Evolutionary conservation across 2,113 vertebrate genomes (phyloP).

Genomic region (Eptesicus fuscus): DNA sequence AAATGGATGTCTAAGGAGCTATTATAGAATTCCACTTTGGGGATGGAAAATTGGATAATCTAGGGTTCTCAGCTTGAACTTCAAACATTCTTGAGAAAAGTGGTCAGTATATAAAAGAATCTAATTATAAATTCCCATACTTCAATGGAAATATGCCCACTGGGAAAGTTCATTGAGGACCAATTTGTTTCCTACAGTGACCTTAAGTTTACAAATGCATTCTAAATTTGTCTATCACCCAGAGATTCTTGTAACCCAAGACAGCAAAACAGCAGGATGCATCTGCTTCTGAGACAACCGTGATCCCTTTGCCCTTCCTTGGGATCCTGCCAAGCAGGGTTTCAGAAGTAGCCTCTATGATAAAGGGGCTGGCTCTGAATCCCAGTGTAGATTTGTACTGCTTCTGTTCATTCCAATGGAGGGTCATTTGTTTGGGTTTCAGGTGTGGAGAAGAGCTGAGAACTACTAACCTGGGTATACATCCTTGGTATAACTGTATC

Average conservation of each 20-base stretch:
- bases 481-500: not conserved
- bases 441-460: not conserved
- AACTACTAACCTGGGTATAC: too few relatives aligned
- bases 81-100: slow-evolving; percentile 19
- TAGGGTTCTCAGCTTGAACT: not conserved
- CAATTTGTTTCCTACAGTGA: not conserved
- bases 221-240: slow-evolving; percentile 46
- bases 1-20: not conserved
- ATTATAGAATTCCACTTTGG: not conserved
- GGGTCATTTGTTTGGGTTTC: not conserved
- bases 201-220: not conserved
- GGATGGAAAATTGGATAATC: slow-evolving; percentile 8
- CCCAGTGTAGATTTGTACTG: not conserved
- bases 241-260: not conserved
- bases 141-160: not conserved
- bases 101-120: not conserved
- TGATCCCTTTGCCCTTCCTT: not conserved
- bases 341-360: not conserved
- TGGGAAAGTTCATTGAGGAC: slow-evolving; percentile 11
- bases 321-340: slow-evolving; percentile 2
- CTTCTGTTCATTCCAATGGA: not conserved
- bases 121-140: slow-evolving; percentile 33
- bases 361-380: not conserved
- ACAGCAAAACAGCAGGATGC: not conserved
- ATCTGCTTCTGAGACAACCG: not conserved